Evolutionary conservation across 2,113 vertebrate species (phyloP).

Genomic region (Saimiri boliviensis): DNA sequence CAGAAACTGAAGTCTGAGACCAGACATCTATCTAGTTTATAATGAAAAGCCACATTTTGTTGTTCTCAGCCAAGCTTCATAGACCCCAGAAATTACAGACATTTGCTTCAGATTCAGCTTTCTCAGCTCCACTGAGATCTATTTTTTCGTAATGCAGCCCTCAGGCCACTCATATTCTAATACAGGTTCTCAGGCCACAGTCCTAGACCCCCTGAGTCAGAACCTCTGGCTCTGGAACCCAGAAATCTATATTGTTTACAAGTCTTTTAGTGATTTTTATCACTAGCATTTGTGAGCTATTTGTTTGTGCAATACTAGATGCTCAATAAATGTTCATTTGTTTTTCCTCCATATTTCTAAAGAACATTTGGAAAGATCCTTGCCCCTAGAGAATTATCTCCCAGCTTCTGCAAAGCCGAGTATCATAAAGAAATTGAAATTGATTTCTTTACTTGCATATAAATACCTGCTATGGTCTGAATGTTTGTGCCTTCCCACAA

Average conservation of each 20-base stretch:
- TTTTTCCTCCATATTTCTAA: background rate
- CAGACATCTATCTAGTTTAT: background rate
- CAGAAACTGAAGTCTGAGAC: background rate
- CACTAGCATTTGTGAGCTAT: background rate
- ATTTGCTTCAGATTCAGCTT: background rate
- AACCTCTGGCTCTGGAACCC: background rate
- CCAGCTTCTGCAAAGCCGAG: background rate
- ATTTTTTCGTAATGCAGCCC: background rate
- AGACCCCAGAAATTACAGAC: background rate
- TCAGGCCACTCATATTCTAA: background rate
- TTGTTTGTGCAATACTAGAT: background rate
- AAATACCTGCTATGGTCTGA: background rate
- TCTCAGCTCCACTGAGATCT: background rate
- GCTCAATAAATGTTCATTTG: background rate
- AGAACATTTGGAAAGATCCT: background rate
- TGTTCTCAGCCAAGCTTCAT: background rate
- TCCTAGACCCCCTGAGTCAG: background rate
- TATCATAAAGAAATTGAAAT: background rate
- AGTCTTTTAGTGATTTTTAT: background rate
- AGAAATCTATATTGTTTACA: background rate
- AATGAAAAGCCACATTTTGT: background rate
- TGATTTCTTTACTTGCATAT: background rate
- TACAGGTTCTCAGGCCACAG: too few species aligned
- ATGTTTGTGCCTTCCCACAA: background rate
- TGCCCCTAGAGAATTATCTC: background rate